Evolutionary conservation across 1,140 invertebrate species (phyloP), one percentile per base, ranked within the genome.

Genomic region (Ooceraea biroi): DNA sequence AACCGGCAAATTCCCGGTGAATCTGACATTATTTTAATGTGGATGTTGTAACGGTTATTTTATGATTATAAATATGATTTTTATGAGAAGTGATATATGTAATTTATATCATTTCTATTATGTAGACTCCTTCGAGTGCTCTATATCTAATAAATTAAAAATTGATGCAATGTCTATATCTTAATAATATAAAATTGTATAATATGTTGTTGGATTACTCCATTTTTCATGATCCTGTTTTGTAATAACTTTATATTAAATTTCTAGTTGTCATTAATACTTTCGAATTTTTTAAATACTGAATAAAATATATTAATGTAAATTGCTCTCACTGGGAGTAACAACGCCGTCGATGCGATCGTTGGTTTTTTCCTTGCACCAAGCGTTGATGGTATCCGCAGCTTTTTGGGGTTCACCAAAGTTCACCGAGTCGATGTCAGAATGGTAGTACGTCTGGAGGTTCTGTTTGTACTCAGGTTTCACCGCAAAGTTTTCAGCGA

Each of bases 291-390:
- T 12, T 27, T 3, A 65, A 22, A n/a, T 17, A 50, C 3, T 63
- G 52, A 41, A 22, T 50, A 27, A 52, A 30, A 30, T 36, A 36
- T 11, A 58, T 8, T 22, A 41, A 50, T 41, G 3, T 0, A 55
- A 72, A 41, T 44, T 66, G 44, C 46, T 85, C 82, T 87, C 86
- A 95, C 95, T 92, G 46, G 92, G 1, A 3, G 82, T 41, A 58
- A 97, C 73, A 3, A 97, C 89, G 48, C 95, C 90, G 30, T 94
- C 92, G 57, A 97, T 96, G 83, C 95, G 95, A 36, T 95, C 73
- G 17, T 95, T 93, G 0, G 96, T 97, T 10, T 94, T 85, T 14
- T 94, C 83, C 36, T 94, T 90, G 22, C 95, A 94, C 95, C 95
- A 96, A 1, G 85, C 52, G 74, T 96, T 96, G 46, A 96, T 95